phyloP scores from a whole-genome alignment of 2,113 vertebrate species.

The Acanthochromis polyacanthus region DNA sequence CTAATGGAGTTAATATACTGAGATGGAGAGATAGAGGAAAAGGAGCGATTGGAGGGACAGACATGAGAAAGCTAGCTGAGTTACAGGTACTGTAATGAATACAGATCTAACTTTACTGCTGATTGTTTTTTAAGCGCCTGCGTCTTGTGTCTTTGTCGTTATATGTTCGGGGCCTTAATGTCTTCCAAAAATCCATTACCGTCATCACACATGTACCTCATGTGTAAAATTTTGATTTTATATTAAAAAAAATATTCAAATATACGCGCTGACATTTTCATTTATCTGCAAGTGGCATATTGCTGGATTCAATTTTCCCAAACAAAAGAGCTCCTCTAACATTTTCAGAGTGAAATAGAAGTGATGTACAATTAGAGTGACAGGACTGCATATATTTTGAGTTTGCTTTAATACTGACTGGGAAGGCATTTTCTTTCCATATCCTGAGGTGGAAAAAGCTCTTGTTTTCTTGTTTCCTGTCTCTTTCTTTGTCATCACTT shows the following conservation, averaged over 20 bases:
- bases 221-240: constrained; percentile 52
- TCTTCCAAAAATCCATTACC: constrained; percentile 35
- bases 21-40: constrained; percentile 65
- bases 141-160: constrained; percentile 32
- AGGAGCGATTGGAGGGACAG: constrained; percentile 38
- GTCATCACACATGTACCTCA: constrained; percentile 33
- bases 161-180: background rate
- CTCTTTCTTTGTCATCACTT: constrained; percentile 57
- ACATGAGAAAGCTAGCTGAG: constrained; percentile 33
- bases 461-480: constrained; percentile 41
- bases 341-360: constrained; percentile 55
- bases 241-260: background rate
- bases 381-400: constrained; percentile 54
- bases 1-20: constrained; percentile 72
- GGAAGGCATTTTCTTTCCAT: constrained; percentile 57
- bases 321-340: constrained; percentile 34
- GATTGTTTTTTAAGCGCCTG: constrained; percentile 20
- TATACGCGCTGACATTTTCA: constrained; percentile 42
- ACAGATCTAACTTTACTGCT: constrained; percentile 39
- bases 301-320: constrained; percentile 32
- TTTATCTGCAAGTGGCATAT: constrained; percentile 43
- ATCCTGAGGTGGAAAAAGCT: constrained; percentile 50
- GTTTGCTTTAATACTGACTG: constrained; percentile 32
- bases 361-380: constrained; percentile 33
- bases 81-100: constrained; percentile 35